Percentiles rank a stretch among this genome's conserved stretches.
Conservation (phyloP, 92 coral and sea anemone species). For the Montipora capitata region DNA sequence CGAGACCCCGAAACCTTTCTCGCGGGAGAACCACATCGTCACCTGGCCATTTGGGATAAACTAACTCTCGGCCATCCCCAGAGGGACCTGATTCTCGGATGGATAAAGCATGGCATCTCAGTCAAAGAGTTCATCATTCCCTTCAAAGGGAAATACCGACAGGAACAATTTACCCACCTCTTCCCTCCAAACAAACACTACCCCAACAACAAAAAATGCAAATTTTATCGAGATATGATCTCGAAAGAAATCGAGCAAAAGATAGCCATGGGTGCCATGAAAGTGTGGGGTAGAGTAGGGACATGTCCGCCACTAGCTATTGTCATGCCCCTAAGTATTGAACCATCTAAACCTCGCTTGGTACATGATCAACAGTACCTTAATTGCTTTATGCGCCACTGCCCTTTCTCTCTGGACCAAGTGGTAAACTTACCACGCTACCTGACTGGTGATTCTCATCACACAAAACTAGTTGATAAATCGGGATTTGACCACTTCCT, state of each 20-base stretch:
- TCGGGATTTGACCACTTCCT: conserved; percentile 66
- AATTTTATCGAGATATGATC: conserved; percentile 33
- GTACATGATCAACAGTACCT: conserved; percentile 62
- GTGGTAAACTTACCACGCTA: conserved; percentile 43
- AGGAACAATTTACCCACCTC: conserved; percentile 4
- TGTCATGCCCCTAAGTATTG: conserved; percentile 65
- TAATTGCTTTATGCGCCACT: conserved; percentile 38
- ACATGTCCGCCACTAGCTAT: conserved; percentile 34
- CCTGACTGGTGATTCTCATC: conserved; percentile 15
- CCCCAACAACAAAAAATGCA: conserved; percentile 29
- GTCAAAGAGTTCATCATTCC: conserved; percentile 20
- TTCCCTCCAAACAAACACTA: conserved; percentile 17
- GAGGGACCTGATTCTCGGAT: conserved; percentile 16
- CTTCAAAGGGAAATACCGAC: conserved; percentile 36
- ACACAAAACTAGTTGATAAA: conserved; percentile 54
- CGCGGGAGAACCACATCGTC: conserved; percentile 43
- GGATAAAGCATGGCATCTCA: conserved; percentile 14
- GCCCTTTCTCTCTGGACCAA: conserved; percentile 51
- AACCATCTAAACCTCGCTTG: conserved; percentile 42
- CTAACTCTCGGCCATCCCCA: conserved; percentile 27
- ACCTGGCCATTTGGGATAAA: conserved; percentile 18
- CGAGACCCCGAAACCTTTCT: conserved; percentile 37
- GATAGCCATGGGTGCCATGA: conserved; percentile 42
- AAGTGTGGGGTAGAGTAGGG: conserved; percentile 46
- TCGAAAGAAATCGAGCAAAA: conserved; percentile 23